Evolutionary conservation across 2,797 vertebrate genomes (phyloP), one percentile per base, ranked within the genome.

Genomic region (Microcaecilia unicolor): DNA sequence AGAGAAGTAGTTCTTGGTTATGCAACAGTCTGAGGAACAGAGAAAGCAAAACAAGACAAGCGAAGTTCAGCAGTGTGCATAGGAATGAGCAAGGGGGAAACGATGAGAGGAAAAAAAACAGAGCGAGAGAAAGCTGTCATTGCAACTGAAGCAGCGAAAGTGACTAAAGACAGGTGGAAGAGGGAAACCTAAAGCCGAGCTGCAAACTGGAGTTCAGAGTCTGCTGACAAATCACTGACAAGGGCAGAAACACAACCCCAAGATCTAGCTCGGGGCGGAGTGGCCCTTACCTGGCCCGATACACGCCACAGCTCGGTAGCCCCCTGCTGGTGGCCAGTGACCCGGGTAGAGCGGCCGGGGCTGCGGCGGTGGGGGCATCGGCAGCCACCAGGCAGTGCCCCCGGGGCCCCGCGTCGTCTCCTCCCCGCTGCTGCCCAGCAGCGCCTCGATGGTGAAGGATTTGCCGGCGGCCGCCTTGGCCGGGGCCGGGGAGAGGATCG

Each of bases 381-480:
- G 4, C 66, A 53, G 68, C 70, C 75, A 32, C 55, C 18, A 28
- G 67, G 78, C 4, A 49, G 51, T 4, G 25, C 6, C 12, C 8
- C 3, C 25, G 1, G 4, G 25, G 8, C 4, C n/a, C 5, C 7
- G 5, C 7, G 12, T 5, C 1, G 21, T 6, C 6, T 4, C 11
- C 3, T 18, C 8, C 1, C 7, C 74, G 1, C 87, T 71, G 25
- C 67, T 83, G 8, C 83, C 81, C 18, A 92, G 83, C 34, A 91
- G 64, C 24, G 89, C 82, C 7, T 92, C 88, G 15, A 90, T 84
- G 4, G 86, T 86, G 70, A 92, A 92, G 2, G 88, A 74, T 38
- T 83, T 83, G 6, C 67, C 76, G 10, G 15, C 48, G 26, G 47
- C 19, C n/a, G 60, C 61, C 39, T 71, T 79, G 10, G 14, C 20